phyloP scores from a whole-genome alignment of 2,113 vertebrate species.

The Trinectes maculatus region DNA sequence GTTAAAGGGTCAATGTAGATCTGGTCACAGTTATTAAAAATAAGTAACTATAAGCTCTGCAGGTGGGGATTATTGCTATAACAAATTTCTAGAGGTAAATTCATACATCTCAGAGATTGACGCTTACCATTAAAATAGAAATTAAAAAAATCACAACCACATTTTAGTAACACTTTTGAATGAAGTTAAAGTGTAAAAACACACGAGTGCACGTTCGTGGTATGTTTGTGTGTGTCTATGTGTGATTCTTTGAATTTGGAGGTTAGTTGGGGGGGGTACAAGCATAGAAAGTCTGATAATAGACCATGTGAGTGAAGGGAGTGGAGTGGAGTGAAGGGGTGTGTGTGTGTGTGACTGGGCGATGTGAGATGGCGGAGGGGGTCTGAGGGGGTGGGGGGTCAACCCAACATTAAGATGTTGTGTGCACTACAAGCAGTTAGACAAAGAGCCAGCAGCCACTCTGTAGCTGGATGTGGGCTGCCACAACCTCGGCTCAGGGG shows the following conservation, averaged over 20 bases:
- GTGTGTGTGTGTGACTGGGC: conserved; percentile 5
- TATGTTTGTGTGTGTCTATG: background rate
- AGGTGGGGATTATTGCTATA: too few relatives aligned
- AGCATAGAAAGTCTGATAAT: conserved; percentile 52
- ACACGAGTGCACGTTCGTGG: background rate
- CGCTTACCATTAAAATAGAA: too few relatives aligned
- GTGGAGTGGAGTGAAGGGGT: conserved; percentile 14
- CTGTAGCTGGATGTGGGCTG: conserved; percentile 20
- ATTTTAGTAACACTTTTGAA: too few relatives aligned
- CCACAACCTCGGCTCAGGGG: conserved; percentile 10
- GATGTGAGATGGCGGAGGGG: too few relatives aligned
- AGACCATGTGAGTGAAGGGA: conserved; percentile 69
- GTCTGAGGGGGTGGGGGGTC: background rate
- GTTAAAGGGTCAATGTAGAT: too few relatives aligned
- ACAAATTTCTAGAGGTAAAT: too few relatives aligned
- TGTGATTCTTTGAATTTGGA: conserved; percentile 17
- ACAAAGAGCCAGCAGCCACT: conserved; percentile 63
- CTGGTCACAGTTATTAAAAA: too few relatives aligned
- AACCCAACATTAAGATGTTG: conserved; percentile 38
- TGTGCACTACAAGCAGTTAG: conserved; percentile 41
- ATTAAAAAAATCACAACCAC: too few relatives aligned
- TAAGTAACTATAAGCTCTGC: too few relatives aligned
- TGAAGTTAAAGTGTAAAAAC: background rate
- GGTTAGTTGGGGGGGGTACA: background rate
- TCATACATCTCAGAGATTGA: too few relatives aligned